These are phyloP conservation scores for Synanthedon tipuliformis DNA, from an alignment of 2,888 invertebrate species.

Conservation along the genomic window DNA sequence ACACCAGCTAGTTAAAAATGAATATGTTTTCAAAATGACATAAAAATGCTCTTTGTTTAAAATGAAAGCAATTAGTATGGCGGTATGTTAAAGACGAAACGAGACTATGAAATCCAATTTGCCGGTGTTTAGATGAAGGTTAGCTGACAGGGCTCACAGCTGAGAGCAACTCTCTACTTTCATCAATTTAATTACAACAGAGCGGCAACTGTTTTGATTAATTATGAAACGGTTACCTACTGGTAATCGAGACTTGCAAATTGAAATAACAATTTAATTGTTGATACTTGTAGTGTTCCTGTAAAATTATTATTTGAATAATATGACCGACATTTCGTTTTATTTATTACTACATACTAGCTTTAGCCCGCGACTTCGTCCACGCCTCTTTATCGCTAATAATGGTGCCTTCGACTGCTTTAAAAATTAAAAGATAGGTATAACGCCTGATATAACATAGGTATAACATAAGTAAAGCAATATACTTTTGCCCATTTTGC, in stretches of 20 bases:
- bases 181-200: constrained; percentile 28
- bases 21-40: no score
- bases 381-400: no score
- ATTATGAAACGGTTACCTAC: constrained; percentile 17
- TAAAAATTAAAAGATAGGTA: no score
- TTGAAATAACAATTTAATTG: constrained; percentile 1
- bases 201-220: constrained; percentile 30
- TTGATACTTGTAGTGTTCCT: constrained; percentile 2
- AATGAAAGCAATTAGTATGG: neutral
- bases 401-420: no score
- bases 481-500: no score
- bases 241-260: neutral
- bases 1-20: no score
- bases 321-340: no score
- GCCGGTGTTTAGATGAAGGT: constrained; percentile 17
- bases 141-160: constrained; percentile 17
- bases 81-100: neutral
- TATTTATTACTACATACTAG: no score
- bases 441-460: no score
- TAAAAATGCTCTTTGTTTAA: no score
- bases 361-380: no score
- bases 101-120: constrained; percentile 22
- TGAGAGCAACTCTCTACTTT: constrained; percentile 19
- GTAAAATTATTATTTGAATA: constrained; percentile 2
- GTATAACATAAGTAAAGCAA: no score